Evolutionary conservation across 2,888 invertebrate species (phyloP), one percentile per base, ranked within the genome.

Genomic region (Brachyptera putata): DNA sequence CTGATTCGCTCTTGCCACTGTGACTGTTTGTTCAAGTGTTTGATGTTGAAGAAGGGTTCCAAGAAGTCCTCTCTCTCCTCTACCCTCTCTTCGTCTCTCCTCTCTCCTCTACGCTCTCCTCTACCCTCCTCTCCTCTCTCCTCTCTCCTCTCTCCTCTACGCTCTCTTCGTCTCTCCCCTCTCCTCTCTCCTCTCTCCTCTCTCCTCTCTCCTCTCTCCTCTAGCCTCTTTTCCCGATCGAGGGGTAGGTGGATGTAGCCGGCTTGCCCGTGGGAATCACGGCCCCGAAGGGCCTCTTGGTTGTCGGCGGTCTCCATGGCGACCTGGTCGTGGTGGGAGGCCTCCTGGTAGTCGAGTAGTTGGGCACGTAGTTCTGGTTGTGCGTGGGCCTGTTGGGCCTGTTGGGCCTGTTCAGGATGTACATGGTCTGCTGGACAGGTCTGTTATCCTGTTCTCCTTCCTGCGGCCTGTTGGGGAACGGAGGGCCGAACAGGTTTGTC

Each of bases 231-330:
- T 41, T 16, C 2, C 46, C 24, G 7, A 46, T 22, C 5, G 46
- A 24, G 7, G 46, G 46, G n/a, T 46, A 46, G 22, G 46, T 46
- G 22, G 21, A 21, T 22, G 46, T 46, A 22, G 46, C 21, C 21
- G 46, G 46, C 22, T 46, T 46, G 46, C 22, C 46, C n/a, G 46
- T 46, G 22, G 46, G 46, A 3, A 46, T 13, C 46, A 46, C 46
- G 7, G 11, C 30, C 30, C 30, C 30, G 30, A 30, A 30, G 9
- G 46, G 46, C 24, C 46, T 16, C 21, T n/a, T 16, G 13, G 21
- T 16, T 46, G 18, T 22, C 16, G 46, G 21, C 3, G 24, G 46
- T 21, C 46, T n/a, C 7, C 11, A 30, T 4, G 21, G 46, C 3
- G 4, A 11, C n/a, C 3, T 3, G 21, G 4, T 16, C 4, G 43